phyloP scores from a whole-genome alignment of 2,797 vertebrate genomes.

The Anomalospiza imberbis region DNA sequence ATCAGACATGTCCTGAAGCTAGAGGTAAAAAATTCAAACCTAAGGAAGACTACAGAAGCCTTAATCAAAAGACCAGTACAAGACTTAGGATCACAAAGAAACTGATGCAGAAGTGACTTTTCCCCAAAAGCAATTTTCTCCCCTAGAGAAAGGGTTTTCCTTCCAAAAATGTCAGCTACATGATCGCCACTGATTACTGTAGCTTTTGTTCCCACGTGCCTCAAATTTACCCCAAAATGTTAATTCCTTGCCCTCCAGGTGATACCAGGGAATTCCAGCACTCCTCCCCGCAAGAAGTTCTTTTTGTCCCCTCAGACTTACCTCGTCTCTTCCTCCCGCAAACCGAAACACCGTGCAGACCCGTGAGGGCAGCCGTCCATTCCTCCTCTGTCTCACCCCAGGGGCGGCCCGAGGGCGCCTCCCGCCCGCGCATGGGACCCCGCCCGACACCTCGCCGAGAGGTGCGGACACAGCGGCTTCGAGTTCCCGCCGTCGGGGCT shows the following conservation, averaged over 20 bases:
- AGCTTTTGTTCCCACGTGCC: background rate
- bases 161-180: background rate
- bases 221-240: background rate
- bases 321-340: background rate
- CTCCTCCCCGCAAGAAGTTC: background rate
- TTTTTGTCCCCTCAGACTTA: background rate
- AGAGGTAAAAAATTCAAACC: background rate
- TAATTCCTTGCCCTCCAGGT: background rate
- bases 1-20: background rate
- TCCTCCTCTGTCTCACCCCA: no score
- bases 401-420: background rate
- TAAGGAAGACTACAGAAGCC: background rate
- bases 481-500: no score
- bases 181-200: background rate
- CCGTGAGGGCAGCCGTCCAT: no score
- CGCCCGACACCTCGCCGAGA: background rate
- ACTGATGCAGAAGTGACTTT: accelerated
- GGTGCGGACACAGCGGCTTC: no score
- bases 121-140: background rate
- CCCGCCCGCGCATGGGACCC: background rate
- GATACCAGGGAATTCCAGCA: background rate
- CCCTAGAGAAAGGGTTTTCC: background rate
- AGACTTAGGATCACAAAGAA: background rate
- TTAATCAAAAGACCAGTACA: background rate
- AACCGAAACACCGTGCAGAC: background rate